phyloP scores from a whole-genome alignment of 2,888 invertebrate genomes.

The Tridacna crocea region DNA sequence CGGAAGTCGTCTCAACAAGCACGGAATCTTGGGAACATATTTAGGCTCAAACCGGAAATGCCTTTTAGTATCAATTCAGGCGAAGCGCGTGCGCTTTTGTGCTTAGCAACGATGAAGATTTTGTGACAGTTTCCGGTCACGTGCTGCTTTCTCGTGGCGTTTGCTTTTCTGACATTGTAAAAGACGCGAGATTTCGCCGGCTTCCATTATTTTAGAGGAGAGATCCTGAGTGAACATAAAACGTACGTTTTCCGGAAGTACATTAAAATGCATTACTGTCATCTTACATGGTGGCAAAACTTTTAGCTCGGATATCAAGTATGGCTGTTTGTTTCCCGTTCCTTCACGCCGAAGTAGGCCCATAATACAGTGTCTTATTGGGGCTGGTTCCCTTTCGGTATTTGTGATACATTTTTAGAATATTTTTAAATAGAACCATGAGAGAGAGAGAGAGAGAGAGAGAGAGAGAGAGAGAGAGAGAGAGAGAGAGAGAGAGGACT shows the following conservation, averaged over 20 bases:
- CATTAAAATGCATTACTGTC: constrained; percentile 28
- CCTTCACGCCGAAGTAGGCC: no score
- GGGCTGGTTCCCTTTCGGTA: no score
- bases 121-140: constrained; percentile 59
- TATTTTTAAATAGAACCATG: no score
- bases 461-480: constrained; percentile 1
- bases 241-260: constrained; percentile 7
- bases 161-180: constrained; percentile 23
- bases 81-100: constrained; percentile 60
- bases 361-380: no score
- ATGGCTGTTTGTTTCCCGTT: no score
- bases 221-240: constrained; percentile 18
- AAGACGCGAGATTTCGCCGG: constrained; percentile 30
- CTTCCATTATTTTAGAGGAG: constrained; percentile 54
- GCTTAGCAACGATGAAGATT: constrained; percentile 58
- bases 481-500: constrained; percentile 1
- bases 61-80: constrained; percentile 58
- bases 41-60: constrained; percentile 60
- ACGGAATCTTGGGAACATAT: constrained; percentile 61
- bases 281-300: constrained; percentile 1
- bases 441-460: constrained; percentile 3
- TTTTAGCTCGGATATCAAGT: no score
- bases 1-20: constrained; percentile 57
- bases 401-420: no score
- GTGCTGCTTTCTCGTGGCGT: constrained; percentile 48